Conservation (phyloP, 2,113 vertebrate genomes). For the Herpetotheres cachinnans region DNA sequence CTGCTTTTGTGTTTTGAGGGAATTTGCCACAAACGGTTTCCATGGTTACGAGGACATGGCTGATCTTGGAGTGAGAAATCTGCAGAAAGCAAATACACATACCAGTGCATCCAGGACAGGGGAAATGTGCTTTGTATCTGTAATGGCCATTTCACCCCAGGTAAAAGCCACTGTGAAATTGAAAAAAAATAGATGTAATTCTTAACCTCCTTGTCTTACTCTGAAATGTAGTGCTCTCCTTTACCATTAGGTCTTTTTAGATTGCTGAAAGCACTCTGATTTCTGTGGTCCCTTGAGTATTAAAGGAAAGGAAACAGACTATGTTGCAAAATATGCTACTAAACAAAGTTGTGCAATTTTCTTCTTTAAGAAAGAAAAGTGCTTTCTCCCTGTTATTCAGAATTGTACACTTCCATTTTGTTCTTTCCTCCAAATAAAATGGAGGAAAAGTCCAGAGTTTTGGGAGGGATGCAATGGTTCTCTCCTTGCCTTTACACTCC, state of each 20-base stretch:
- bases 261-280: not conserved
- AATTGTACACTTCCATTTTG: not conserved
- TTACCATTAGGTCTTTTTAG: not conserved
- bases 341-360: not conserved
- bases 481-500: not conserved
- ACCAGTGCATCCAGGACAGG: not conserved
- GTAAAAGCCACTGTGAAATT: not conserved
- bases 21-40: constrained; percentile 55
- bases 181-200: not conserved
- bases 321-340: not conserved
- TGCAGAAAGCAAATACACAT: constrained; percentile 44
- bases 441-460: not conserved
- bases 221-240: not conserved
- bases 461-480: not conserved
- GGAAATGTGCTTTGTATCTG: not conserved
- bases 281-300: not conserved
- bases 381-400: not conserved
- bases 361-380: not conserved
- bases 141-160: not conserved
- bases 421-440: not conserved
- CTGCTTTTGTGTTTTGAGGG: constrained; percentile 28
- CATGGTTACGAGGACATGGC: constrained; percentile 30
- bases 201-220: not conserved
- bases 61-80: constrained; percentile 30
- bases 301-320: not conserved